Evolutionary conservation across 2,113 vertebrate genomes (phyloP).

Genomic region (Phyllostomus discolor): DNA sequence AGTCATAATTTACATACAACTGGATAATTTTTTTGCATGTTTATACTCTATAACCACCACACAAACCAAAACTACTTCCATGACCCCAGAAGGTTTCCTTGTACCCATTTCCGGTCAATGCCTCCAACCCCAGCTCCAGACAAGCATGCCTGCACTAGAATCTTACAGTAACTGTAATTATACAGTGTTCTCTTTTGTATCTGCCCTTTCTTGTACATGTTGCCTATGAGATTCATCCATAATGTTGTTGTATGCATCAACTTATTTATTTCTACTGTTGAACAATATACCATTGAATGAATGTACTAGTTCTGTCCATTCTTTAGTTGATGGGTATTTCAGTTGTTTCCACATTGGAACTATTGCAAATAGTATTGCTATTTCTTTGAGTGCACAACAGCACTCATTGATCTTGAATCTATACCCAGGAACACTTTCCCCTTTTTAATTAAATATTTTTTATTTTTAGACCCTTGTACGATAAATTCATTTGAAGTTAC

Average conservation of each 20-base stretch:
- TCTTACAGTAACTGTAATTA: not conserved
- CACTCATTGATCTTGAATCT: not conserved
- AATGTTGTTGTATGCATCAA: not conserved
- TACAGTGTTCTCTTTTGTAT: not conserved
- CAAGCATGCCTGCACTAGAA: not conserved
- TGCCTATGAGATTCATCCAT: not conserved
- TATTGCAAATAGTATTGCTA: not conserved
- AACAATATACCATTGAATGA: not conserved
- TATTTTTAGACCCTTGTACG: not conserved
- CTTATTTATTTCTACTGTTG: not conserved
- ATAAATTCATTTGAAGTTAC: not conserved
- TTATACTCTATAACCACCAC: not conserved
- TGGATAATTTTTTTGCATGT: not conserved
- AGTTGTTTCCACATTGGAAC: not conserved
- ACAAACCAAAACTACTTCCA: not conserved
- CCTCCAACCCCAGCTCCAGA: not conserved
- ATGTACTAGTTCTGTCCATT: not conserved
- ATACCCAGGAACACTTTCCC: not conserved
- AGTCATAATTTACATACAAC: not conserved
- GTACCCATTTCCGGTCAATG: not conserved
- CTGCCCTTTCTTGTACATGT: not conserved
- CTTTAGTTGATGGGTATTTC: not conserved
- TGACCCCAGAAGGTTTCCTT: not conserved
- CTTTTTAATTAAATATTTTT: not conserved
- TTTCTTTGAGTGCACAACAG: not conserved